Base-by-base conservation (phyloP, 2,113 vertebrate species). In the Odontophorus gujanensis region DNA sequence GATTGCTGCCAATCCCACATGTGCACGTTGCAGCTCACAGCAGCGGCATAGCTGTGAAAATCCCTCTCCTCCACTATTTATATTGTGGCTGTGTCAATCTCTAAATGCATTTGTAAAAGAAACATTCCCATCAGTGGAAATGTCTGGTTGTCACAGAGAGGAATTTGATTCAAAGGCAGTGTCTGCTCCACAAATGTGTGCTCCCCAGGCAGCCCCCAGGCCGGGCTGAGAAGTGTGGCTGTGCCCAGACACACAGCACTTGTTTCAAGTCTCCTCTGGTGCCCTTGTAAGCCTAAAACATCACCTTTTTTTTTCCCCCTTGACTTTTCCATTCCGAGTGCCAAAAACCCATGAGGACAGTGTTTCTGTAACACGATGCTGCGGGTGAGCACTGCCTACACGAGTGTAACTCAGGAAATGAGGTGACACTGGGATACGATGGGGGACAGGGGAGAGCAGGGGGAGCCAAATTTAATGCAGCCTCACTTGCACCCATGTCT, bases 331-430 rank as follows among this genome's bases (percentile, higher is more conserved):
- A 67, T 83, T 85, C 13, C 24, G 22, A 82, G 45, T 77, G 81
- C 83, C 69, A 90, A 85, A 80, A 57, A 62, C 45, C 43, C 3
- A 15, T 7, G 51, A 87, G 59, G 82, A 28, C 32, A 7, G 43
- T 53, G 92, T 90, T 90, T 55, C 28, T 80, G 87, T 88, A 96
- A 93, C 47, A 2, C 13, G 85, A 95, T 59, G 92, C 92, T 80
- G 87, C 34, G 82, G 79, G 79, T 65, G 45, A 58, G 59, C 66
- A 32, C 85, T 65, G 71, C 4, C 2, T 71, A 24, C 43, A 4
- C 53, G 62, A 87, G 81, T 57, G 71, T 48, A 73, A 73, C 0
- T 3, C 0, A 43, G 62, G 57, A 75, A 16, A 18, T 50, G 38
- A 62, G 55, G 62, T 43, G 81, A 66, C n/a, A 36, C 5, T 47